phyloP scores from a whole-genome alignment of 2,797 vertebrate genomes.

The Clamator glandarius region DNA sequence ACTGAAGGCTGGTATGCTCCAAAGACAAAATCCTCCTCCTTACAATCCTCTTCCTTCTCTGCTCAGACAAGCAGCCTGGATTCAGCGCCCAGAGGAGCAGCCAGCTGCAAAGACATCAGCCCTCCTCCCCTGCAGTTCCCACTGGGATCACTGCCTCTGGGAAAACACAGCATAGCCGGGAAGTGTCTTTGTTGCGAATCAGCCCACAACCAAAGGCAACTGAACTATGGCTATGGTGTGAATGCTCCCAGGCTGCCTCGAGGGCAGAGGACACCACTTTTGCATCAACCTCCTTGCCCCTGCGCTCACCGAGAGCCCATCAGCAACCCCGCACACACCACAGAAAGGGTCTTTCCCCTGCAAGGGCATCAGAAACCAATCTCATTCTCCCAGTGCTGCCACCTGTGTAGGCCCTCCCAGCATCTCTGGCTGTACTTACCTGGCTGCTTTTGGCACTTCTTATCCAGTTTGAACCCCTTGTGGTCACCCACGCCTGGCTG shows the following conservation, averaged over 20 bases:
- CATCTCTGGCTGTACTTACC: constrained; percentile 63
- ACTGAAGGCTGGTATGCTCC: constrained; percentile 88
- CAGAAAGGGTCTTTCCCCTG: not conserved
- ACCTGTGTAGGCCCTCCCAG: not conserved
- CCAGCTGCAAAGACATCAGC: not conserved
- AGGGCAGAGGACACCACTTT: not conserved
- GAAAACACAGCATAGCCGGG: not conserved
- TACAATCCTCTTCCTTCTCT: constrained; percentile 71
- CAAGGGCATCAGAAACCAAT: not conserved
- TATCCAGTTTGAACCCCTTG: constrained; percentile 77
- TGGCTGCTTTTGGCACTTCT: constrained; percentile 72
- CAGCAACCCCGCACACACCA: not conserved
- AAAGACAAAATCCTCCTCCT: constrained; percentile 83
- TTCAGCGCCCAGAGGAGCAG: not conserved
- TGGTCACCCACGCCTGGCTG: constrained; percentile 72
- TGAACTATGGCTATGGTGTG: not conserved
- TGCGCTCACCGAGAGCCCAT: fast-evolving
- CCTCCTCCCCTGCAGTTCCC: not conserved
- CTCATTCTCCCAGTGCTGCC: fast-evolving
- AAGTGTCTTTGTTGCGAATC: not conserved
- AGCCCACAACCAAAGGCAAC: fast-evolving
- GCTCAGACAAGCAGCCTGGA: not conserved
- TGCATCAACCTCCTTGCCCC: not conserved
- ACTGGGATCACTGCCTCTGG: not conserved
- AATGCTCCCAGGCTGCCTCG: not conserved